These are phyloP conservation scores for Linyphia triangularis DNA, from an alignment of 2,888 invertebrate genomes.

Conservation along the genomic window DNA sequence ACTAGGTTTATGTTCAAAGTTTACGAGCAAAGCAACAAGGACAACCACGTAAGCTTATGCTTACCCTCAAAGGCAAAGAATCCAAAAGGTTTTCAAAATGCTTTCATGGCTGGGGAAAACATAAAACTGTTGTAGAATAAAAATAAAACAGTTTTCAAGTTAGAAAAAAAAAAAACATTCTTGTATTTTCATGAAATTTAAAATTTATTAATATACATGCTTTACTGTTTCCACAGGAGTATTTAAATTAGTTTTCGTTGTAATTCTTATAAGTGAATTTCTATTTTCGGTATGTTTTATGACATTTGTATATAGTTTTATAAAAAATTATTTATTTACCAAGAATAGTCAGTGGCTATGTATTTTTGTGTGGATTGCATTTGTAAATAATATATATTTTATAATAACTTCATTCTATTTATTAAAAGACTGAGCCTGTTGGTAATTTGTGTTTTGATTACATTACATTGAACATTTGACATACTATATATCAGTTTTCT, in stretches of 20 bases:
- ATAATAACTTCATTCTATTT: too few species aligned
- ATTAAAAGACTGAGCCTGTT: too few species aligned
- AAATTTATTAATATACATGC: not conserved
- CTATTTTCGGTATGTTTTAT: not conserved
- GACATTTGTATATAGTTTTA: not conserved
- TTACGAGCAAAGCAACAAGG: constrained; percentile 96
- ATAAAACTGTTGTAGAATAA: constrained; percentile 88
- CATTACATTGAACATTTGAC: too few species aligned
- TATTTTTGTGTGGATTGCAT: too few species aligned
- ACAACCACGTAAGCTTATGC: constrained; percentile 91
- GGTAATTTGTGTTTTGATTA: too few species aligned
- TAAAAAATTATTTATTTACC: not conserved
- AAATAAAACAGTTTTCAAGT: not conserved
- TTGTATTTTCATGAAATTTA: not conserved
- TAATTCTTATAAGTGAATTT: not conserved
- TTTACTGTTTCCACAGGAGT: not conserved
- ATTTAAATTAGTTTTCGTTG: not conserved
- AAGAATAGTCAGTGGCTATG: too few species aligned
- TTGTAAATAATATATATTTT: too few species aligned
- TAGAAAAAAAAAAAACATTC: not conserved
- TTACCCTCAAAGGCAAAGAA: constrained; percentile 97
- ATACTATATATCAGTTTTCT: too few species aligned
- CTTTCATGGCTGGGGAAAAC: constrained; percentile 98
- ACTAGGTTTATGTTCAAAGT: constrained; percentile 97
- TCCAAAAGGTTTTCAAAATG: constrained; percentile 96